These are phyloP conservation scores for Aphidius gifuensis DNA, from an alignment of 1,140 invertebrate species.

Conservation along the genomic window DNA sequence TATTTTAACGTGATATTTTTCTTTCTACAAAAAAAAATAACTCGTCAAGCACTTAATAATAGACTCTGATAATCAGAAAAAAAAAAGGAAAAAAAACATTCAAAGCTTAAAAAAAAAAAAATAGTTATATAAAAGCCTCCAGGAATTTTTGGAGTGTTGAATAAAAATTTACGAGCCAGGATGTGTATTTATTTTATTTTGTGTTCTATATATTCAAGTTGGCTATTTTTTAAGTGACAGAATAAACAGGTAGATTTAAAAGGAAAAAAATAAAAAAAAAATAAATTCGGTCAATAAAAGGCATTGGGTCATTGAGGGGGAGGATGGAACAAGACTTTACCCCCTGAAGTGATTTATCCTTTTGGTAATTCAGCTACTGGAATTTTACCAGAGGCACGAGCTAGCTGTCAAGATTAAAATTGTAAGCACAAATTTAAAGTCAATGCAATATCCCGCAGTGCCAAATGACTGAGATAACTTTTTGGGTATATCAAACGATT, in stretches of 20 bases:
- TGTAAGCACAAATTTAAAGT: not conserved
- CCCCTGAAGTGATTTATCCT: conserved; percentile 4
- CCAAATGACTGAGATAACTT: conserved; percentile 1
- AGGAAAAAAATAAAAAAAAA: not conserved
- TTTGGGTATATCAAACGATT: not conserved
- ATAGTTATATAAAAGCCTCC: too few relatives aligned
- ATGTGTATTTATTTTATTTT: not conserved
- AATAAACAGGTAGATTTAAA: not conserved
- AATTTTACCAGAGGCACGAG: conserved; percentile 2
- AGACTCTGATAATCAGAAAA: too few relatives aligned
- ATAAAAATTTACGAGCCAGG: too few relatives aligned
- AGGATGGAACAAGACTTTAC: not conserved
- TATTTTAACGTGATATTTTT: too few relatives aligned
- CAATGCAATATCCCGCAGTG: conserved; percentile 3
- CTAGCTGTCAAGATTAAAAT: conserved; percentile 5
- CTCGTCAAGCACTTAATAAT: too few relatives aligned
- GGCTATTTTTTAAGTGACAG: not conserved
- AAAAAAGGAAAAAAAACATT: too few relatives aligned
- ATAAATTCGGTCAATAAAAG: not conserved
- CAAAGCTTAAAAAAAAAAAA: too few relatives aligned
- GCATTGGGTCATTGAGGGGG: conserved; percentile 1
- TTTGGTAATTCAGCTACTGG: conserved; percentile 6
- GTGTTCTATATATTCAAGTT: not conserved
- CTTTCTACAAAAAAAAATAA: too few relatives aligned
- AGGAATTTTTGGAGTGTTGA: too few relatives aligned